A percentile compares a stretch with the other conserved stretches of the same genome.
Conservation (phyloP, 1,140 invertebrate species). For the Watersipora subatra region DNA sequence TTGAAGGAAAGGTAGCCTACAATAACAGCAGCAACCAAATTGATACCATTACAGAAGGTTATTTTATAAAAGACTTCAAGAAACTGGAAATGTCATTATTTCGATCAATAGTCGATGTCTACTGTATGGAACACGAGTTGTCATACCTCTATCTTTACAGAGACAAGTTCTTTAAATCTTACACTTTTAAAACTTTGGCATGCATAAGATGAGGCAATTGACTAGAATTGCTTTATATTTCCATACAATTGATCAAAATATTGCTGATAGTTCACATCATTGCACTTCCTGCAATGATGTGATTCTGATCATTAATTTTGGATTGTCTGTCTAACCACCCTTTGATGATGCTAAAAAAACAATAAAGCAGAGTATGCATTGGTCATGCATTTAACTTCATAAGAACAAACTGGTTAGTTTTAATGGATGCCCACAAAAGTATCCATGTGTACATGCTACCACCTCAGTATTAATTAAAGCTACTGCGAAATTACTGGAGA, state of each 20-base stretch:
- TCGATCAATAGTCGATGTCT: neutral
- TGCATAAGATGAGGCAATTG: conserved; percentile 36
- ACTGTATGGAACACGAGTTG: neutral
- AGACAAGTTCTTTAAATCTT: conserved; percentile 25
- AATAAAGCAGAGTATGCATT: conserved; percentile 41
- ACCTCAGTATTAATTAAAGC: too few relatives aligned
- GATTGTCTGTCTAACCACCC: conserved; percentile 13
- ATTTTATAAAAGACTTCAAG: neutral
- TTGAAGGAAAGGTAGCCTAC: neutral
- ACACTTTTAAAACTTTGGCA: conserved; percentile 37
- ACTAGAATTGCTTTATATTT: conserved; percentile 40
- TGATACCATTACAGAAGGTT: neutral
- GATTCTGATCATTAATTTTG: conserved; percentile 16
- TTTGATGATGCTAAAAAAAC: conserved; percentile 32
- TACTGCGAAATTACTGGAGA: too few relatives aligned
- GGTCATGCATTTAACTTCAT: conserved; percentile 43
- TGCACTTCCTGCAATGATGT: too few relatives aligned
- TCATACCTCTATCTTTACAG: neutral
- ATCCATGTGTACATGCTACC: conserved; percentile 26
- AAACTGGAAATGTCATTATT: neutral
- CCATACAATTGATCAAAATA: conserved; percentile 36
- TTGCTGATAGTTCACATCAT: conserved; percentile 23
- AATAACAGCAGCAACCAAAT: neutral
- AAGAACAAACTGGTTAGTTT: conserved; percentile 31
- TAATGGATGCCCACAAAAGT: conserved; percentile 40